Evolutionary conservation across 2,113 vertebrate species (phyloP).

Genomic region (Peromyscus maniculatus): DNA sequence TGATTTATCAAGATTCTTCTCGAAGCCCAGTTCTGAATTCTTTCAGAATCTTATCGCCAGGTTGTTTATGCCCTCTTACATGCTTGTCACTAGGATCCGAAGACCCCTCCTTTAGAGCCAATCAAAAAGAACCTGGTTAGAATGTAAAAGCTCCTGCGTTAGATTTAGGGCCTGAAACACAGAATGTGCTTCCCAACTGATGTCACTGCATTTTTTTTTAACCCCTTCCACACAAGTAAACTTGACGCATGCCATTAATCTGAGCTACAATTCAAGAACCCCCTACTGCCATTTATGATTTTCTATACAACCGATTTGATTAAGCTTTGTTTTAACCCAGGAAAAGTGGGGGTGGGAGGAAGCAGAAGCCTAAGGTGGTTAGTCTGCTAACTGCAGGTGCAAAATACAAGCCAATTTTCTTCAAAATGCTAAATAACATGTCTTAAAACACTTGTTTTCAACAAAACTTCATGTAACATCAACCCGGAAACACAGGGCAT

Average conservation of each 20-base stretch:
- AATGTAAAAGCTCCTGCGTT: conserved; percentile 77
- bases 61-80: conserved; percentile 46
- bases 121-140: conserved; percentile 74
- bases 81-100: conserved; percentile 69
- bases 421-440: not conserved
- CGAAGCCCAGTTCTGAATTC: conserved; percentile 77
- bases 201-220: not conserved
- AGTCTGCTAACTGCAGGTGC: conserved; percentile 55
- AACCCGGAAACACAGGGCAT: conserved; percentile 14
- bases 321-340: conserved; percentile 74
- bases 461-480: conserved; percentile 33
- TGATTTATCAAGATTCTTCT: conserved; percentile 79
- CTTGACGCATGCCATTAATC: conserved; percentile 53
- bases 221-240: conserved; percentile 58
- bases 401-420: conserved; percentile 47
- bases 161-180: conserved; percentile 82
- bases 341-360: not conserved
- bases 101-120: conserved; percentile 80
- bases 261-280: conserved; percentile 62
- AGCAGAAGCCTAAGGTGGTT: not conserved
- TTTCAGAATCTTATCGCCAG: conserved; percentile 74
- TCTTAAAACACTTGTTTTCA: conserved; percentile 11
- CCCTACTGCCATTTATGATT: conserved; percentile 36
- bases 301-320: not conserved
- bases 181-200: conserved; percentile 68